Conservation (phyloP, 2,113 vertebrate genomes). For the Cephalopholis sonnerati region DNA sequence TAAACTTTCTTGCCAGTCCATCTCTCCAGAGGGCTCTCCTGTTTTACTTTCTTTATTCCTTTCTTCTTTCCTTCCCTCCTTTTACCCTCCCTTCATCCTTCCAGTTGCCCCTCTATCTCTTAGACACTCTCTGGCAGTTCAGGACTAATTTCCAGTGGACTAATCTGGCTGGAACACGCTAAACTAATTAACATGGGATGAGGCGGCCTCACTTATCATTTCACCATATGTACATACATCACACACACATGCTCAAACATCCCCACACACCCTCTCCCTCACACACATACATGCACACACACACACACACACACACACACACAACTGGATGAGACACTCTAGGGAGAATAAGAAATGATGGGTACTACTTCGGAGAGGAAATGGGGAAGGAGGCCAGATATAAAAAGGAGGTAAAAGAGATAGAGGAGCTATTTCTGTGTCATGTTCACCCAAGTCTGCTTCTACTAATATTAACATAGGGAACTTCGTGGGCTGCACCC, state of each 20-base stretch:
- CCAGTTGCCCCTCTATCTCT: conserved; percentile 24
- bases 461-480: conserved; percentile 68
- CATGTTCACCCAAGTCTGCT: conserved; percentile 52
- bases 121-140: conserved; percentile 47
- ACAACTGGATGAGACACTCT: conserved; percentile 58
- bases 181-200: conserved; percentile 78
- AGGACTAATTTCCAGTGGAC: conserved; percentile 66
- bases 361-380: conserved; percentile 70
- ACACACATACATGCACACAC: not conserved
- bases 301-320: conserved; percentile 6
- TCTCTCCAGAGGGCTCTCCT: conserved; percentile 1
- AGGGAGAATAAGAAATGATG: conserved; percentile 72
- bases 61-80: not conserved
- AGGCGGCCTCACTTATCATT: conserved; percentile 75
- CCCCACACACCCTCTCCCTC: not conserved
- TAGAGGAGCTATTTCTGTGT: conserved; percentile 69
- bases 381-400: conserved; percentile 78
- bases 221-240: conserved; percentile 71
- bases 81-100: not conserved
- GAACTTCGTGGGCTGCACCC: conserved; percentile 31
- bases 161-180: conserved; percentile 74
- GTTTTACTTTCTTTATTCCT: not conserved
- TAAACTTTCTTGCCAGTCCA: conserved; percentile 11
- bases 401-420: conserved; percentile 68
- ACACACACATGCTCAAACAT: conserved; percentile 25